Evolutionary conservation across 2,888 invertebrate genomes (phyloP).

Genomic region (Oasisia sp.): DNA sequence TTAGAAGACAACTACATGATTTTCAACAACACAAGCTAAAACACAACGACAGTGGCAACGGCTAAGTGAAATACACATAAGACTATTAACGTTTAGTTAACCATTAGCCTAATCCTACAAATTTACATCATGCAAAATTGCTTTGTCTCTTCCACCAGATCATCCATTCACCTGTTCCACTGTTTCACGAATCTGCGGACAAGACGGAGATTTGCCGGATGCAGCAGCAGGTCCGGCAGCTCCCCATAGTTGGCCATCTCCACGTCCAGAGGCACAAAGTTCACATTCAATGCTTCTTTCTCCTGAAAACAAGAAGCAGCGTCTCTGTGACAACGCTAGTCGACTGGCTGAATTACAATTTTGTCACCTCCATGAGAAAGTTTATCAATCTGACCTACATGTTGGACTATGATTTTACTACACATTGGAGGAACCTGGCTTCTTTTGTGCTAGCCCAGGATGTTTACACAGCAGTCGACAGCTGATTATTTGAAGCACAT

Average conservation of each 20-base stretch:
- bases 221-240: conserved; percentile 54
- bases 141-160: neutral
- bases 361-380: neutral
- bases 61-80: neutral
- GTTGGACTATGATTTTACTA: neutral
- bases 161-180: conserved; percentile 53
- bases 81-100: neutral
- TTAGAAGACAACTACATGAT: neutral
- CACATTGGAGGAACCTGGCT: too few species aligned
- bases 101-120: neutral
- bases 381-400: neutral
- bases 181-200: conserved; percentile 57
- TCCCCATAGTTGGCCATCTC: conserved; percentile 52
- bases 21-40: neutral
- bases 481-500: too few species aligned
- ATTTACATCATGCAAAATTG: neutral
- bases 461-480: too few species aligned
- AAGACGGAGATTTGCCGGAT: conserved; percentile 50
- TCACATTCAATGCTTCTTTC: conserved; percentile 47
- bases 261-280: conserved; percentile 58
- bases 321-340: neutral
- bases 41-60: neutral
- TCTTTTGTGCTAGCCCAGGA: too few species aligned
- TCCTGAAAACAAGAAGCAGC: conserved; percentile 40
- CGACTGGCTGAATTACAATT: neutral